Evolutionary conservation across 2,888 invertebrate species (phyloP), one percentile per base, ranked within the genome.

Genomic region (Branchinecta sandiegonensis): DNA sequence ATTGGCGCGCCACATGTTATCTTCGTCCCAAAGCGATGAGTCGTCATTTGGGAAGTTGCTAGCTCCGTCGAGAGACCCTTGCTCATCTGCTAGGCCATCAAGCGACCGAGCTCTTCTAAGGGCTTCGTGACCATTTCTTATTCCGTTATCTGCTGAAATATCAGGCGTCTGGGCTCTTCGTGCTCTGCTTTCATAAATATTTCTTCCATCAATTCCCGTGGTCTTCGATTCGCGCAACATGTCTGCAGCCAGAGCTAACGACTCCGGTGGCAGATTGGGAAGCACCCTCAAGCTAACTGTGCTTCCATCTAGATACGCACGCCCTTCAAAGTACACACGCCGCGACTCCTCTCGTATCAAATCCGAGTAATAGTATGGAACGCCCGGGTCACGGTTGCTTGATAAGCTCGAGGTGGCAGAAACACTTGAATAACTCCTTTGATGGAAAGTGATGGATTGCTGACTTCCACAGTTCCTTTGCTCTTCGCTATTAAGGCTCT

Each of bases 301-400:
- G 63, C 63, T 56, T 56, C 63, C 63, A 37, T 37, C 37, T 37
- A 37, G 37, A 37, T 37, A 37, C 4, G 37, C 37, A 37, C 37
- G 37, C 37, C 37, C 37, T 5, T 37, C 37, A 37, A 37, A 37
- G 37, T 37, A 37, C 37, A 4, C 37, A 37, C 37, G 37, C n/a
- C 63, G 23, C n/a, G 63, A 56, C 63, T 56, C 74, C 1, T 65
- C 68, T 65, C 72, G 71, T 47, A 74, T 85, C 67, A 85, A 80
- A 77, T 92, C 91, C 0, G 91, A 90, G 76, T 91, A 91, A 75
- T 91, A 91, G 75, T 91, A 91, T 0, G 91, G 90, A 48, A 89
- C 68, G 23, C 66, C 48, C 13, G 69, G 66, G 48, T 68, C 37
- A 48, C 68, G 11, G 66, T 56, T 9, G 66, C 63, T 56, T n/a